Evolutionary conservation across 2,797 vertebrate genomes (phyloP), one percentile per base, ranked within the genome.

Genomic region (Linurgus olivaceus): DNA sequence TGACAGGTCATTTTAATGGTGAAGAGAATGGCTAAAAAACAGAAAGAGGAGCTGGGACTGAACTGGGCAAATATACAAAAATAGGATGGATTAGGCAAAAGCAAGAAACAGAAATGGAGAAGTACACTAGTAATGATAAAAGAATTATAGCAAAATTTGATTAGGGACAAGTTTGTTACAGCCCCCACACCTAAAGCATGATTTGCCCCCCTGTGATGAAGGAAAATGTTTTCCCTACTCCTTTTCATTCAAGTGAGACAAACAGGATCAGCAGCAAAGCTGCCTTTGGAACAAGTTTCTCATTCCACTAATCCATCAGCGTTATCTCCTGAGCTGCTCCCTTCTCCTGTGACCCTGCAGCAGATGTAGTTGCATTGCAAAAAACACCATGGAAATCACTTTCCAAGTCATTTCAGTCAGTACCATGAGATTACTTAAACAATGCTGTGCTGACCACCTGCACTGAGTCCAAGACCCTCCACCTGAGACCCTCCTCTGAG

Each of bases 211-310:
- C 55, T 83, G 17, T 77, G 68, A 91, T 74, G 75, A 86, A 59
- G 62, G 75, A 58, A 80, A 86, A 88, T 61, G n/a, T 92, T 90
- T 91, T 90, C 40, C 66, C 51, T 91, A 47, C 73, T 80, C 21
- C 44, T 72, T 89, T 88, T 90, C 63, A 83, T 86, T 75, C 57
- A 78, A 66, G 78, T 55, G 75, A 91, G 78, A 94, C 72, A 94
- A 95, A 86, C 68, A 89, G 50, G 65, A 91, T 96, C 78, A 89
- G 75, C 54, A 77, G 50, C 75, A 93, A 89, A 94, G 48, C 84
- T 82, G 88, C 65, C 50, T 89, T 80, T 76, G 75, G 81, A 93
- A 87, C 65, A 93, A 89, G 81, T 91, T 83, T 94, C 88, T 94
- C 85, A 90, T 95, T 94, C 73, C 70, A 73, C 70, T 92, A 94